Evolutionary conservation across 92 coral and sea anemone genomes (phyloP).

Genomic region (Desmophyllum pertusum): DNA sequence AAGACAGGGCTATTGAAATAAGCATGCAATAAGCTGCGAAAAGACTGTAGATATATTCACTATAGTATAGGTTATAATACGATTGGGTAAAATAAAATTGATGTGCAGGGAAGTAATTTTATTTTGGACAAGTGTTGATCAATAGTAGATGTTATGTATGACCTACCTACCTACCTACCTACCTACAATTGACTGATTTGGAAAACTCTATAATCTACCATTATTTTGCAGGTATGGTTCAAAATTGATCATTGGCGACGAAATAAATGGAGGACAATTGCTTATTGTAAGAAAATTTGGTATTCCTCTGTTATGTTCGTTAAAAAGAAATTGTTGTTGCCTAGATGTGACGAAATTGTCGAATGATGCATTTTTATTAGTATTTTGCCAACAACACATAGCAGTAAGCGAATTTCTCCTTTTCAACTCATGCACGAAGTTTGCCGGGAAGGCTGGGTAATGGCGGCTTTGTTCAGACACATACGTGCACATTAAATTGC

Average conservation of each 20-base stretch:
- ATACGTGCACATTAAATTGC: not conserved
- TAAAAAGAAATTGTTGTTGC: not conserved
- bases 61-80: too few species aligned
- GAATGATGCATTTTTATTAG: not conserved
- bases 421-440: too few species aligned
- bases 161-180: too few species aligned
- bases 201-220: not conserved
- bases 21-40: too few species aligned
- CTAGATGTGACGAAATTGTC: not conserved
- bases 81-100: too few species aligned
- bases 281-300: slow-evolving; percentile 65
- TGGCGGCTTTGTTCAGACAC: not conserved
- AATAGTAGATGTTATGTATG: too few species aligned
- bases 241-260: slow-evolving; percentile 62
- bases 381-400: not conserved
- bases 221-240: slow-evolving; percentile 85
- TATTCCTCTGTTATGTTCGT: not conserved
- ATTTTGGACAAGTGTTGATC: too few species aligned
- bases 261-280: slow-evolving; percentile 79
- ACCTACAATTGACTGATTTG: too few species aligned
- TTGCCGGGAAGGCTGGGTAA: too few species aligned
- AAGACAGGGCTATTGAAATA: too few species aligned
- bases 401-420: not conserved
- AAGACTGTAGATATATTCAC: too few species aligned
- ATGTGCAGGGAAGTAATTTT: too few species aligned